Base-by-base conservation (phyloP, 2,113 vertebrate genomes). In the Rhinolophus ferrumequinum region DNA sequence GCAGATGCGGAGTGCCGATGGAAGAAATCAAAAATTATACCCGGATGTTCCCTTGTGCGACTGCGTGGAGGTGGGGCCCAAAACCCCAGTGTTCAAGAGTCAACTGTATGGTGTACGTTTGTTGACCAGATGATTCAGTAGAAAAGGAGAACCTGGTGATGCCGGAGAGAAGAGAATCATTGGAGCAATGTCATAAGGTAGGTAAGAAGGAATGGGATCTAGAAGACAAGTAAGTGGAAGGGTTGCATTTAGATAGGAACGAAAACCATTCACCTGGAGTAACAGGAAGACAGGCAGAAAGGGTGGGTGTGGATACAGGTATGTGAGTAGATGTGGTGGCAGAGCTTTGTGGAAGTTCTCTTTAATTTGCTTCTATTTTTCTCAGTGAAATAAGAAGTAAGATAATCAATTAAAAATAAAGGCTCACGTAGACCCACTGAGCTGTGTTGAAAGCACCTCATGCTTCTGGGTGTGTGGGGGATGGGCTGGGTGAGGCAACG, bases 351-450 rank as follows among this genome's bases (percentile, higher is more conserved):
- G 72, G 38, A 64, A 6, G 3, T 89, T 77, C 73, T 89, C 19
- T 86, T 92, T 92, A 64, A 92, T 44, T 80, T 92, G 18, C 28
- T 89, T 58, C 47, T 52, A 10, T 66, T 70, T 86, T 86, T 50
- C 73, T 88, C 21, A 6, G 72, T 19, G 60, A 89, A 60, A n/a
- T 54, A 77, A 75, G 62, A 77, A 75, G 62, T 33, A 50, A 66
- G 33, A 14, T 56, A 38, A 38, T 75, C 24, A 24, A 13, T 18
- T 62, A 38, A 90, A 44, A 81, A 33, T 33, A 38, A 88, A 84
- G 21, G 5, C 11, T n/a, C n/a, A 22, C 13, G n/a, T n/a, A 83
- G 38, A 33, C 33, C 6, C 18, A 10, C n/a, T 3, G 28, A 67
- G 11, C 4, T 28, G 12, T n/a, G 26, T 3, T 21, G 19, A 41